Evolutionary conservation across 2,888 invertebrate genomes (phyloP).

Genomic region (Dascillus cervinus): DNA sequence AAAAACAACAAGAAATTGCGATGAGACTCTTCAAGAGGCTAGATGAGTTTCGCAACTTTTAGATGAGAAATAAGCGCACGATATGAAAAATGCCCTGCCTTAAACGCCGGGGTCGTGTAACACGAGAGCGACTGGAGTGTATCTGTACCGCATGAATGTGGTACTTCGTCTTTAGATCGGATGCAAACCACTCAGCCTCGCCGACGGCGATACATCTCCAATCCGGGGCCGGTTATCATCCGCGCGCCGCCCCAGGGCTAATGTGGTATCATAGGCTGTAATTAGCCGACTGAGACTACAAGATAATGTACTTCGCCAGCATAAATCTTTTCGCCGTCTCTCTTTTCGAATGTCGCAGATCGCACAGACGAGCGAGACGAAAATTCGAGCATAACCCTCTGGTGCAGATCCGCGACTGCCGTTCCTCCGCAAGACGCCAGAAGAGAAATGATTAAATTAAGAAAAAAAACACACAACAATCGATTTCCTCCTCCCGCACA

Average conservation of each 20-base stretch:
- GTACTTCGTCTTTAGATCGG: conserved; percentile 31
- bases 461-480: conserved; percentile 31
- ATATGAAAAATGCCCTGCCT: conserved; percentile 11
- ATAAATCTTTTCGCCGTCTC: conserved; percentile 43
- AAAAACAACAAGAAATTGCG: conserved; percentile 23
- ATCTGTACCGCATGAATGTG: conserved; percentile 23
- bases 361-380: conserved; percentile 15
- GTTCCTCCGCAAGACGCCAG: conserved; percentile 28
- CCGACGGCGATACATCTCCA: conserved; percentile 37
- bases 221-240: conserved; percentile 36
- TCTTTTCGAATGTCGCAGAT: conserved; percentile 16
- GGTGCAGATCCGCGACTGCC: conserved; percentile 23
- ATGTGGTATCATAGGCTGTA: conserved; percentile 49
- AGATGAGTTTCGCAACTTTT: conserved; percentile 20
- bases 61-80: conserved; percentile 9
- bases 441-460: conserved; percentile 40
- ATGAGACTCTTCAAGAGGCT: conserved; percentile 11
- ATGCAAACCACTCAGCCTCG: conserved; percentile 37
- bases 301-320: conserved; percentile 49
- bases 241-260: conserved; percentile 41
- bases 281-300: conserved; percentile 50
- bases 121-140: conserved; percentile 15
- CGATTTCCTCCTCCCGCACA: no score
- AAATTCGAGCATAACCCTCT: conserved; percentile 21
- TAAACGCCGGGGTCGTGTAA: conserved; percentile 11